Conservation (phyloP, 1,140 invertebrate species). For the Heliothis virescens region DNA sequence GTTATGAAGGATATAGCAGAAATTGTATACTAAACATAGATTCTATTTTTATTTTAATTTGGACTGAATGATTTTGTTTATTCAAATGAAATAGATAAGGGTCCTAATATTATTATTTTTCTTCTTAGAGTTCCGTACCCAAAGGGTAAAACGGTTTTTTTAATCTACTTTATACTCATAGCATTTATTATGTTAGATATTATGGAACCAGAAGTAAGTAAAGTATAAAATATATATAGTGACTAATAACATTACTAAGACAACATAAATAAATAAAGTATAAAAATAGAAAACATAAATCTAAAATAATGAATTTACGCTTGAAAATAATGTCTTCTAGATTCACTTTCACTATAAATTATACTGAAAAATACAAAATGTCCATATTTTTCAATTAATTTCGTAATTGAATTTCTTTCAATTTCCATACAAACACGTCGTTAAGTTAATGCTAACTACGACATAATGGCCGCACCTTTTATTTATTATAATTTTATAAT, state of each 20-base stretch:
- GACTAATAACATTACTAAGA: too few relatives aligned
- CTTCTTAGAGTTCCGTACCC: too few relatives aligned
- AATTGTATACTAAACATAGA: neutral
- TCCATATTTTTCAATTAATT: neutral
- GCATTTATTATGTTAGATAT: too few relatives aligned
- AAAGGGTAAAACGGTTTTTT: too few relatives aligned
- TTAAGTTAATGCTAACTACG: neutral
- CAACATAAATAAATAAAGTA: too few relatives aligned
- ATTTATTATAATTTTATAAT: conserved; percentile 20
- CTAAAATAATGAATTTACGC: too few relatives aligned
- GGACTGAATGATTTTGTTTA: neutral
- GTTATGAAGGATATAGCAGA: neutral
- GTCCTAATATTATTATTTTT: too few relatives aligned
- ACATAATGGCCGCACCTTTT: neutral
- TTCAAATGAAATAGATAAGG: neutral
- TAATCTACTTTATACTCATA: too few relatives aligned
- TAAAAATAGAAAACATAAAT: too few relatives aligned
- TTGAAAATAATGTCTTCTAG: neutral
- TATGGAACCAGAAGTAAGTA: too few relatives aligned
- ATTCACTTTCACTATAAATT: neutral
- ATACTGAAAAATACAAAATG: neutral
- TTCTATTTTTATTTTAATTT: neutral
- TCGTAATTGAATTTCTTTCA: neutral
- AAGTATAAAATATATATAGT: too few relatives aligned
- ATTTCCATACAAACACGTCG: conserved; percentile 17